Evolutionary conservation across 2,797 vertebrate genomes (phyloP).

Genomic region (Hemibagrus guttatus): DNA sequence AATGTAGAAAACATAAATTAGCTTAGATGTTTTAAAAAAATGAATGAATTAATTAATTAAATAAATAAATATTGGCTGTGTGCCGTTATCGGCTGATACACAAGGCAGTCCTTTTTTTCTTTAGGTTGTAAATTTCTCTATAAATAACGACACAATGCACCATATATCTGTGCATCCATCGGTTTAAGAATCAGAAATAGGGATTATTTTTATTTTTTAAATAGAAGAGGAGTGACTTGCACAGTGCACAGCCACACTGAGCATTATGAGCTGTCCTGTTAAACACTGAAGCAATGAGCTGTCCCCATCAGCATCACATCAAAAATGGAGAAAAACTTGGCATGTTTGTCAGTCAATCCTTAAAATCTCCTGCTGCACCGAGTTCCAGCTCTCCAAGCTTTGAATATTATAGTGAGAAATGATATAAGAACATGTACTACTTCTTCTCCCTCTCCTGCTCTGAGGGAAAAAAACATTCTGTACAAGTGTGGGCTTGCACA

Average conservation of each 20-base stretch:
- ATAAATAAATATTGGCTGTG: too few species aligned
- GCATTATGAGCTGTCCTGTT: neutral
- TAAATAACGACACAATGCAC: neutral
- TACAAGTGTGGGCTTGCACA: slow-evolving; percentile 31
- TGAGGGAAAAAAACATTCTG: neutral
- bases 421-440: neutral
- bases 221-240: neutral
- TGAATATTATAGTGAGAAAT: neutral
- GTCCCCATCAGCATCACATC: too few species aligned
- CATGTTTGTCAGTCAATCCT: neutral
- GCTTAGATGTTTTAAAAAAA: neutral
- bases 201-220: neutral
- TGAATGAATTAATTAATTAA: too few species aligned
- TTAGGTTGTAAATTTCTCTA: neutral
- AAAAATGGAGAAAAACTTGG: neutral
- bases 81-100: neutral
- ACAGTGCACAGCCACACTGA: neutral
- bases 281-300: neutral
- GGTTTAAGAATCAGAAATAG: neutral
- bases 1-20: neutral
- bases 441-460: neutral
- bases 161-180: neutral
- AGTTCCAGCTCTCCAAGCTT: neutral
- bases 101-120: neutral
- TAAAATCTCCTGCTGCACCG: neutral